Percentiles rank a stretch among this genome's conserved stretches.
Evolutionary conservation across 2,797 vertebrate genomes (phyloP).

Genomic region (Phrynocephalus guinanensis): DNA sequence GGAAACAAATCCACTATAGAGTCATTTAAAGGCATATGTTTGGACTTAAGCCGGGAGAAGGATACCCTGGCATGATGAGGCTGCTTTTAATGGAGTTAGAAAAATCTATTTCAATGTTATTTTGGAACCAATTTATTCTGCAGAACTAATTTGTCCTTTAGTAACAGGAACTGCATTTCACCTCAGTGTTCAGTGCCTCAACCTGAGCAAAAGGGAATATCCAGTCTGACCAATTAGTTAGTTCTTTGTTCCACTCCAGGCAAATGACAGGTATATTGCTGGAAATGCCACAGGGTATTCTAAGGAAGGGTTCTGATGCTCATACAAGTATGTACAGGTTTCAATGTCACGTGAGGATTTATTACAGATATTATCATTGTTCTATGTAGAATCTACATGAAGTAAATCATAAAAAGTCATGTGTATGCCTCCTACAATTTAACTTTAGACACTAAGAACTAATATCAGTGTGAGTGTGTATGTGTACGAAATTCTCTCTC

Average conservation of each 20-base stretch:
- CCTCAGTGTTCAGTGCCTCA: slow-evolving; percentile 16
- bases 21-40: slow-evolving; percentile 46
- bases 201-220: slow-evolving; percentile 27
- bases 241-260: slow-evolving; percentile 11
- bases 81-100: slow-evolving; percentile 22
- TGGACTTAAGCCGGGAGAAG: slow-evolving; percentile 47
- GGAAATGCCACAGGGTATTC: background rate
- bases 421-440: background rate
- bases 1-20: slow-evolving; percentile 46
- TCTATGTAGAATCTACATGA: background rate
- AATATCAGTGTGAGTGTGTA: no score
- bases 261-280: background rate
- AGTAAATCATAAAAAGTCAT: slow-evolving; percentile 25
- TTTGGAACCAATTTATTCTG: slow-evolving; percentile 1
- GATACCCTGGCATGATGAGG: slow-evolving; percentile 43
- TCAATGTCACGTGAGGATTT: no score
- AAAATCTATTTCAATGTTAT: slow-evolving; percentile 55
- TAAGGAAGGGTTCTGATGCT: no score
- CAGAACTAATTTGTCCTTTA: background rate
- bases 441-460: no score
- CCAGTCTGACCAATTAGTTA: slow-evolving; percentile 31
- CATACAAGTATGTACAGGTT: no score
- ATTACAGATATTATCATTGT: no score
- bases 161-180: background rate
- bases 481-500: no score